phyloP scores from a whole-genome alignment of 1,140 invertebrate species.

The Helicorthomorpha holstii region DNA sequence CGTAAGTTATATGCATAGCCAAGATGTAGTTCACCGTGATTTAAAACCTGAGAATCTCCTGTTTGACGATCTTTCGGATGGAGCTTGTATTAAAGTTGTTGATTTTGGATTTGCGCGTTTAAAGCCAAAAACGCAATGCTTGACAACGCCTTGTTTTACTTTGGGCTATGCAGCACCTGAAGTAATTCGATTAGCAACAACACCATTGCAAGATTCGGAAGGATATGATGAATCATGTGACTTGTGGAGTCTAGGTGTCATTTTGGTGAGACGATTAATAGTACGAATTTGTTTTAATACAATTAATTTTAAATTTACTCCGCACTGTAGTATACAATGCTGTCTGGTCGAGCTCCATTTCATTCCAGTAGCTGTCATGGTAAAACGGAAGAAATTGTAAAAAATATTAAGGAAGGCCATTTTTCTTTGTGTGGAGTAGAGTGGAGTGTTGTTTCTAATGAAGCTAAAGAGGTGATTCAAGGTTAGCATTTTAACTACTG shows the following conservation, averaged over 20 bases:
- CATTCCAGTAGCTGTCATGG: constrained; percentile 46
- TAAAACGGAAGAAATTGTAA: constrained; percentile 52
- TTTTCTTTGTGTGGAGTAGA: constrained; percentile 50
- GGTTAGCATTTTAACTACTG: constrained; percentile 22
- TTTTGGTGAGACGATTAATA: constrained; percentile 37
- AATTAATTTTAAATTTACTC: background rate
- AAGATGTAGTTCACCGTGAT: constrained; percentile 69
- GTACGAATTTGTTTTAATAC: constrained; percentile 2
- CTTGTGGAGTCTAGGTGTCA: constrained; percentile 80
- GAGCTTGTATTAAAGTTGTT: constrained; percentile 59
- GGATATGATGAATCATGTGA: constrained; percentile 78
- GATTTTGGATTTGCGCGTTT: constrained; percentile 80
- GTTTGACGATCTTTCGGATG: constrained; percentile 40
- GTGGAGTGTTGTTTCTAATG: constrained; percentile 51
- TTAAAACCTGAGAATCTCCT: constrained; percentile 80
- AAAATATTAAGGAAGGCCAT: constrained; percentile 55
- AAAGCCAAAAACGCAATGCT: constrained; percentile 38
- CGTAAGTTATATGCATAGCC: constrained; percentile 60
- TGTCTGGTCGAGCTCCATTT: constrained; percentile 69
- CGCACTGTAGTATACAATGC: constrained; percentile 68
- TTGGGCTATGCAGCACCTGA: constrained; percentile 82
- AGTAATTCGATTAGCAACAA: constrained; percentile 42
- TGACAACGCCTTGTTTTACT: constrained; percentile 72
- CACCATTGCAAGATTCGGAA: constrained; percentile 14
- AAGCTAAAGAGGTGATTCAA: constrained; percentile 57